Evolutionary conservation across 37 sponge, comb jelly and placozoan genomes (phyloP).

Genomic region (Corticium candelabrum): DNA sequence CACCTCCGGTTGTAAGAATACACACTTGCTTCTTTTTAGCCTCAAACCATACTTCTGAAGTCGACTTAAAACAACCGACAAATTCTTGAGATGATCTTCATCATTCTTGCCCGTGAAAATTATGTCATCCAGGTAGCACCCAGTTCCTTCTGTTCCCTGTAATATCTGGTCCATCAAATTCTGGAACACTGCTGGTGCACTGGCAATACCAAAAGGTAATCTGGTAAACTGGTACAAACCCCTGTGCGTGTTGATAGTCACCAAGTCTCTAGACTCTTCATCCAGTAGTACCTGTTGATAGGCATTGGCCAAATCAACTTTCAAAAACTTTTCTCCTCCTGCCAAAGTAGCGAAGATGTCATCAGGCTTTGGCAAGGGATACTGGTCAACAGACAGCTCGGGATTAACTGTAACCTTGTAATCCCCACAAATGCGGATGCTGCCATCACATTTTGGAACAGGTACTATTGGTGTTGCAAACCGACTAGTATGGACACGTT

Average conservation of each 20-base stretch:
- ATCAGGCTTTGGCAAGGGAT: background rate
- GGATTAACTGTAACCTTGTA: conserved; percentile 21
- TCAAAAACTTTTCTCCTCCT: too few species aligned
- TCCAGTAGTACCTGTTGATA: too few species aligned
- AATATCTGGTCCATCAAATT: too few species aligned
- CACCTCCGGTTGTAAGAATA: conserved; percentile 10
- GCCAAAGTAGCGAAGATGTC: conserved; percentile 1
- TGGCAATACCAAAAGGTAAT: too few species aligned
- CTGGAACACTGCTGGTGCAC: too few species aligned
- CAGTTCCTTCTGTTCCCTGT: too few species aligned
- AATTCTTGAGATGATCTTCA: conserved; percentile 28
- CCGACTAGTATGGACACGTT: conserved; percentile 7
- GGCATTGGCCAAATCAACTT: background rate
- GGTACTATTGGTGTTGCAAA: conserved; percentile 33
- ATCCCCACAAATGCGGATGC: conserved; percentile 38
- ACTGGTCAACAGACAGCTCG: too few species aligned
- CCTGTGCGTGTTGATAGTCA: background rate
- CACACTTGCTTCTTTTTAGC: too few species aligned
- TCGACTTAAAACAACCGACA: too few species aligned
- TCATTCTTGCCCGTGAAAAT: conserved; percentile 17
- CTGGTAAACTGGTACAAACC: too few species aligned
- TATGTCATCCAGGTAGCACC: conserved; percentile 34
- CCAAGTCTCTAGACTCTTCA: too few species aligned
- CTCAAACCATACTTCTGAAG: too few species aligned
- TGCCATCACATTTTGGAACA: conserved; percentile 21